A percentile compares a stretch with the other conserved stretches of the same genome.
Conservation (phyloP, 2,797 vertebrate species). For the Craterocephalus amniculus region DNA sequence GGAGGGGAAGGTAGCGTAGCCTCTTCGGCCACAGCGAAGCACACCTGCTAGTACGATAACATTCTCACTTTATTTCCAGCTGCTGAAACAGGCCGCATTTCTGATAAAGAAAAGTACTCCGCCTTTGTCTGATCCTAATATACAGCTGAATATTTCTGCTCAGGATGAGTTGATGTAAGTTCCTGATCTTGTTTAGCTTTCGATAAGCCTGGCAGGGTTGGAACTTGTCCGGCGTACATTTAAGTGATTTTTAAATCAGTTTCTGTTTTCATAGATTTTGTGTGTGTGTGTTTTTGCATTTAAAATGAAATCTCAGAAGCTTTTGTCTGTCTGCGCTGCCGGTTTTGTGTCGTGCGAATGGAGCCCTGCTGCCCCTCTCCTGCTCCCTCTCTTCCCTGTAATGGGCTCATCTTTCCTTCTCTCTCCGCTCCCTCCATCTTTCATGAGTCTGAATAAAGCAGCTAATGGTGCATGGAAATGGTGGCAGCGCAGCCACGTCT, state of each 20-base stretch:
- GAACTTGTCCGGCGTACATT: not conserved
- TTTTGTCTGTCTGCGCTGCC: conserved; percentile 26
- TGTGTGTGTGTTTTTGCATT: conserved; percentile 20
- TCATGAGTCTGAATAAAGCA: conserved; percentile 73
- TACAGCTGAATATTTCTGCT: not conserved
- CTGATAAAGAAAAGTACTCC: not conserved
- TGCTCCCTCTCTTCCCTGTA: conserved; percentile 43
- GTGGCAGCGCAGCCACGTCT: conserved; percentile 54
- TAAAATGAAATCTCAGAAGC: conserved; percentile 47
- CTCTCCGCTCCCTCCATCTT: conserved; percentile 55
- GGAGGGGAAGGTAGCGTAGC: not conserved
- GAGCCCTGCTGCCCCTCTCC: conserved; percentile 31
- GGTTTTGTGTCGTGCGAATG: conserved; percentile 51
- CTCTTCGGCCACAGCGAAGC: not conserved
- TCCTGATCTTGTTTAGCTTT: conserved; percentile 10
- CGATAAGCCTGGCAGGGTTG: not conserved
- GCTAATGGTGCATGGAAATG: conserved; percentile 76
- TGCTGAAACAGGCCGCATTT: not conserved
- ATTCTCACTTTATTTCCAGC: not conserved
- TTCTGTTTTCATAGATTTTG: conserved; percentile 21
- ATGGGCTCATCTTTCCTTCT: conserved; percentile 66
- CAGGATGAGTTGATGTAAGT: not conserved
- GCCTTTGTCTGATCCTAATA: conserved; percentile 6
- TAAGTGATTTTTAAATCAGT: conserved; percentile 38
- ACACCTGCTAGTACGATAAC: not conserved